phyloP scores from a whole-genome alignment of 2,797 vertebrate species.

The Chaenodraco wilsoni region DNA sequence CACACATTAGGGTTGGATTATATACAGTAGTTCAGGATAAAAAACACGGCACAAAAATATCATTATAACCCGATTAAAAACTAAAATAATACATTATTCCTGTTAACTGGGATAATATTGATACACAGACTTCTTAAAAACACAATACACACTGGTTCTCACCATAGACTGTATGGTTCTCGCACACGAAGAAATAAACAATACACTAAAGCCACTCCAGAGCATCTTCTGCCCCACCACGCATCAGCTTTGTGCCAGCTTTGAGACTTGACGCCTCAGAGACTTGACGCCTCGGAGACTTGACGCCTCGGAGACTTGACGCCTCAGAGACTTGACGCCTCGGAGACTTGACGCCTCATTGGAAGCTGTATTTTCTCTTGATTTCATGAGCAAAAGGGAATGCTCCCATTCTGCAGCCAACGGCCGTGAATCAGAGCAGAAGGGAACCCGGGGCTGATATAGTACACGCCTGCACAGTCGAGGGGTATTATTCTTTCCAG shows the following conservation, averaged over 20 bases:
- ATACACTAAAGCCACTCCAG: constrained; percentile 7
- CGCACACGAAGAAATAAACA: constrained; percentile 9
- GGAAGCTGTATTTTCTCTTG: constrained; percentile 74
- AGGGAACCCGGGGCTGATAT: constrained; percentile 69
- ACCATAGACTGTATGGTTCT: not conserved
- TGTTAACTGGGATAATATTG: not conserved
- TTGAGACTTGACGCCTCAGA: no score
- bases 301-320: no score
- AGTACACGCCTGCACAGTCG: constrained; percentile 64
- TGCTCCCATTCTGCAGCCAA: constrained; percentile 70
- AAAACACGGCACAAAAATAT: no score
- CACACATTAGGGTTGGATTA: no score
- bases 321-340: constrained; percentile 66
- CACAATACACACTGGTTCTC: not conserved
- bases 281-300: no score
- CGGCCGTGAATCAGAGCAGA: constrained; percentile 66
- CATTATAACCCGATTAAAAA: no score
- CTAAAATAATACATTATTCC: no score
- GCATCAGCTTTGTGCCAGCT: constrained; percentile 35
- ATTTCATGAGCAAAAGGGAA: constrained; percentile 78
- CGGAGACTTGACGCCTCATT: constrained; percentile 74
- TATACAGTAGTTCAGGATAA: no score
- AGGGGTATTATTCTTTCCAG: constrained; percentile 83
- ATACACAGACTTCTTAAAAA: not conserved
- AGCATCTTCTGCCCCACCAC: constrained; percentile 43